Base-by-base conservation (phyloP, 2,888 invertebrate species). In the Penaeus monodon region DNA sequence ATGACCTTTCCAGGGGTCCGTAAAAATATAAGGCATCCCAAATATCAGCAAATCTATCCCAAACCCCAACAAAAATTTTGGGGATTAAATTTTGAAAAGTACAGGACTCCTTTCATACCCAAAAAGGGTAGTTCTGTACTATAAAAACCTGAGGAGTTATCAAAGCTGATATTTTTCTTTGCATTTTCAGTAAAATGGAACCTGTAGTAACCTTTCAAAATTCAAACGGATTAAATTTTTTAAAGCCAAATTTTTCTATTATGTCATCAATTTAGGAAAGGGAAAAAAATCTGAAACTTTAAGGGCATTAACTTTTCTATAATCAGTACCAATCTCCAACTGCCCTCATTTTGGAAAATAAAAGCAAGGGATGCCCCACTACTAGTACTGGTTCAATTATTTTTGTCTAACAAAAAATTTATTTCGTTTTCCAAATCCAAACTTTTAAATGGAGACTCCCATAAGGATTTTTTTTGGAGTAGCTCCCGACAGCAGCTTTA, bases 81-180 rank as follows among this genome's bases (percentile, higher is more conserved):
- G 38, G 2, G 38, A 38, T 38, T 38, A 38, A 38, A 4, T 6
- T 38, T 6, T 38, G 38, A 38, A 38, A 38, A 38, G 38, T 4
- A 38, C 38, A 38, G n/a, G 38, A 4, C 3, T 6, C 6, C 38
- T 6, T 38, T 38, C 38, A 38, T 38, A 38, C 38, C 38, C n/a
- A n/a, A n/a, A 38, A 38, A 38, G 38, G 6, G 38, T 38, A 38
- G 6, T 38, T 38, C 6, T 38, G 6, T 4, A 38, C 38, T 38
- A 38, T 38, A 38, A 4, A 38, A 38, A 38, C 38, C 38, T 38
- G 6, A 38, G 38, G 38, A n/a, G 63, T 79, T 29, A 33, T 65
- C 20, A 22, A 63, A n/a, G 78, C 78, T 57, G 78, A 78, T 10
- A 78, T 78, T n/a, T n/a, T 14, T 38, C 78, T 78, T 78, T 44